A percentile compares a stretch with the other conserved stretches of the same genome.
These are phyloP conservation scores for Arbacia lixula DNA, from an alignment of 53 echinoderm and acorn worm species.

Conservation along the genomic window DNA sequence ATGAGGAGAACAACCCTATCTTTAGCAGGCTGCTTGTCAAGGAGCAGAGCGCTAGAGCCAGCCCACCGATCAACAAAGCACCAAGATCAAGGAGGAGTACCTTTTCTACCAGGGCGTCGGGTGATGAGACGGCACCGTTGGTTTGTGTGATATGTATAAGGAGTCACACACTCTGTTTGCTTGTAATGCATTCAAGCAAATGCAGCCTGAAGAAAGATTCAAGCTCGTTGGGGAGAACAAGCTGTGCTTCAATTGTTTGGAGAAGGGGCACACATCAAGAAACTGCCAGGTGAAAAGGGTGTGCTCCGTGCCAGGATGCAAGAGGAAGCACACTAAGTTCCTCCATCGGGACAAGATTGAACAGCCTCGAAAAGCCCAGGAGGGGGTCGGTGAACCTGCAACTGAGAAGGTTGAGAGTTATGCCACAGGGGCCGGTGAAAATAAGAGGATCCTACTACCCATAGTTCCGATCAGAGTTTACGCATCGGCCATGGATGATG, in stretches of 20 bases:
- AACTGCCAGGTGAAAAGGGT: conserved; percentile 34
- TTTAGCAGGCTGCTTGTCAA: background rate
- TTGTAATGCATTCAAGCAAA: conserved; percentile 48
- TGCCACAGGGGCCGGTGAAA: conserved; percentile 35
- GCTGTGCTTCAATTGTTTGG: conserved; percentile 60
- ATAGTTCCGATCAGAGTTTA: conserved; percentile 55
- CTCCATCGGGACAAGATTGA: too few relatives aligned
- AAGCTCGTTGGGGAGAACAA: conserved; percentile 7
- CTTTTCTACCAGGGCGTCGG: background rate
- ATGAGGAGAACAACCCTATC: too few relatives aligned
- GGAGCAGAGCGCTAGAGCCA: background rate
- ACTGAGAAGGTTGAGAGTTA: conserved; percentile 1
- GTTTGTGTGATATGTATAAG: background rate
- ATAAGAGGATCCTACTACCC: conserved; percentile 44
- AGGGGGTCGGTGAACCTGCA: background rate
- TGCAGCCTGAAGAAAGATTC: conserved; percentile 28
- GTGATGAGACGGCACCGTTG: background rate
- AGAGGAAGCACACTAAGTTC: conserved; percentile 55
- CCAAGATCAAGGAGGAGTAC: too few relatives aligned
- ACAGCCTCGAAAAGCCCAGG: background rate
- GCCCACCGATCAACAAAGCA: too few relatives aligned
- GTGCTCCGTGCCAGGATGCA: conserved; percentile 14
- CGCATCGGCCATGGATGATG: background rate
- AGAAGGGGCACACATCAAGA: conserved; percentile 47
- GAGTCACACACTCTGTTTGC: conserved; percentile 35